Percentiles rank a stretch among this genome's conserved stretches.
Conservation (phyloP, 92 coral and sea anemone species). For the Umimayanthus chanpuru region DNA sequence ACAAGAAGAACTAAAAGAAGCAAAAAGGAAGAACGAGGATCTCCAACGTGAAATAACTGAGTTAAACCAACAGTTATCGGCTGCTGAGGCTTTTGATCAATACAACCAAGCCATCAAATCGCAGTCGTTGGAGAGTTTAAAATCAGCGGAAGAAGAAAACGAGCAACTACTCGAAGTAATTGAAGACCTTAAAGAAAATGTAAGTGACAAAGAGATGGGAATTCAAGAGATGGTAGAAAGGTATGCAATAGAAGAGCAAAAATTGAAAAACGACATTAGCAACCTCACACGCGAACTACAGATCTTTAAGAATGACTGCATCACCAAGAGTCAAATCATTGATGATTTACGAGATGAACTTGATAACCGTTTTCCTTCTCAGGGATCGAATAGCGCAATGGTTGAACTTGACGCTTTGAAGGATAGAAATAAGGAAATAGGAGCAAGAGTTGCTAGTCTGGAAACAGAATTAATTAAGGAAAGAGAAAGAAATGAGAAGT, state of each 20-base stretch:
- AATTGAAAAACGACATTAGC: conserved; percentile 66
- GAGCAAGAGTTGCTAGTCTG: conserved; percentile 51
- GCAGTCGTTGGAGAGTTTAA: conserved; percentile 75
- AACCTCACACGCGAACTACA: conserved; percentile 65
- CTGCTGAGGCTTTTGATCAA: conserved; percentile 72
- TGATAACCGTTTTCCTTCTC: conserved; percentile 23
- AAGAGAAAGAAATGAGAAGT: conserved; percentile 56
- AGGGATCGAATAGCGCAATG: neutral
- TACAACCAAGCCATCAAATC: conserved; percentile 79
- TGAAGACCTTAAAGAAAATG: conserved; percentile 67
- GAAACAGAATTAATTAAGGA: conserved; percentile 64
- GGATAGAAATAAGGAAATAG: conserved; percentile 62
- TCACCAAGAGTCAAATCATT: conserved; percentile 74
- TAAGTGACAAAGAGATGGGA: conserved; percentile 76
- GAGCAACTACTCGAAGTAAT: conserved; percentile 67
- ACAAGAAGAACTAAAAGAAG: conserved; percentile 50
- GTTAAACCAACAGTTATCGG: conserved; percentile 70
- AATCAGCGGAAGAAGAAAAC: conserved; percentile 79
- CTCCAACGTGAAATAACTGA: conserved; percentile 61
- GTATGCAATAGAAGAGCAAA: conserved; percentile 85
- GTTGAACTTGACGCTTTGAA: conserved; percentile 54
- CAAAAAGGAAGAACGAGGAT: conserved; percentile 56
- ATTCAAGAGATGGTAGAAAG: conserved; percentile 81
- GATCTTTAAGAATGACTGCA: conserved; percentile 69
- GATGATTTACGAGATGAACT: conserved; percentile 70